Evolutionary conservation across 2,113 vertebrate species (phyloP).

Genomic region (Corynorhinus townsendii): DNA sequence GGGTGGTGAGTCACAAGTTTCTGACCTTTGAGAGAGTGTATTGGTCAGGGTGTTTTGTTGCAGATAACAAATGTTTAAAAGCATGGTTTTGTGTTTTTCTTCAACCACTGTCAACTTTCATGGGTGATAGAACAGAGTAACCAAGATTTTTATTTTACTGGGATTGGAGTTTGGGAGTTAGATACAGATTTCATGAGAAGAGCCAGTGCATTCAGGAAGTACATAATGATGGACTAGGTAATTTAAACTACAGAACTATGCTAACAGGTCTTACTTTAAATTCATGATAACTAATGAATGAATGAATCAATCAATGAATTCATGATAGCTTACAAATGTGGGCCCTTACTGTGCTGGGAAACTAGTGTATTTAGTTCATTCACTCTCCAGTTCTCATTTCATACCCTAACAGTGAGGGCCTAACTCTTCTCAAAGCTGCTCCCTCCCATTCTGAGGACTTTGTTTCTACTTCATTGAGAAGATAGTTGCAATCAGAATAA

Average conservation of each 20-base stretch:
- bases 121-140: not conserved
- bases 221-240: not conserved
- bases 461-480: not conserved
- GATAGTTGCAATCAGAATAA: not conserved
- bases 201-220: not conserved
- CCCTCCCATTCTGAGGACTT: not conserved
- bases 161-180: not conserved
- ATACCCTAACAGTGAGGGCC: not conserved
- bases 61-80: not conserved
- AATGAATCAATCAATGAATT: not conserved
- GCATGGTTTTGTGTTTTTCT: not conserved
- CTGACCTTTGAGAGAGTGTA: not conserved
- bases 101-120: not conserved
- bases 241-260: not conserved
- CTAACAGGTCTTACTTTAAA: not conserved
- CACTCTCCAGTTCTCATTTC: not conserved
- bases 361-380: not conserved
- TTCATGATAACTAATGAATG: not conserved
- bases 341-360: not conserved
- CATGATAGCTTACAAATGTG: not conserved
- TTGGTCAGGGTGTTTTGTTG: not conserved
- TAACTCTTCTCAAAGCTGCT: not conserved
- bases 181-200: not conserved
- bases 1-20: not conserved
- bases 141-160: not conserved